Percentiles rank a stretch among this genome's conserved stretches.
These are phyloP conservation scores for Raja brachyura DNA, from an alignment of 2,113 vertebrate species.

Conservation along the genomic window DNA sequence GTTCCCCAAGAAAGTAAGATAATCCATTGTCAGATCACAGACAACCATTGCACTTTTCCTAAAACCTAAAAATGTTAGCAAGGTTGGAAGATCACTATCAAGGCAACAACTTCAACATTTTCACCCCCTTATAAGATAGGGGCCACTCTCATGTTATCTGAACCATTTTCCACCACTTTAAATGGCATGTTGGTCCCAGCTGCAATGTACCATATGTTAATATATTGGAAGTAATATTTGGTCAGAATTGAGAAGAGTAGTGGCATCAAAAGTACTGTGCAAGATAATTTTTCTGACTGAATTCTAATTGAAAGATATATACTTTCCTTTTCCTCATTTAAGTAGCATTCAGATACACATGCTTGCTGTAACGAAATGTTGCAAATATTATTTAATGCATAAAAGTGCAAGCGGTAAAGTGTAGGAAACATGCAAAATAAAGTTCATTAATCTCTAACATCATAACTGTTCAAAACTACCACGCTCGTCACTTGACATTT, in stretches of 20 bases:
- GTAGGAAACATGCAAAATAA: neutral
- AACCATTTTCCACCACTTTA: neutral
- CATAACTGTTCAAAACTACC: neutral
- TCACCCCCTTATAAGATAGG: neutral
- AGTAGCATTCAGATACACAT: neutral
- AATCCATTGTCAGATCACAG: neutral
- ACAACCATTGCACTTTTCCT: neutral
- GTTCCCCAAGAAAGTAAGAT: neutral
- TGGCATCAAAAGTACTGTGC: neutral
- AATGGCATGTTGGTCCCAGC: neutral
- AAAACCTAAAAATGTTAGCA: neutral
- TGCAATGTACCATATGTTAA: neutral
- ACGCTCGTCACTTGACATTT: slow-evolving; percentile 17
- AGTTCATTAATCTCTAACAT: neutral
- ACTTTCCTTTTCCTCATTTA: neutral
- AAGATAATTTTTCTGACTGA: neutral
- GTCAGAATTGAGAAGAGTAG: neutral
- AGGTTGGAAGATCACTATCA: neutral
- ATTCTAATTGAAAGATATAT: neutral
- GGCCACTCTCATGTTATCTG: neutral
- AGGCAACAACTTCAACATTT: neutral
- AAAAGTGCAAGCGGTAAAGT: neutral
- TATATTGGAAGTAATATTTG: neutral
- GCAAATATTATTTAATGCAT: neutral
- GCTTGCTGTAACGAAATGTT: neutral